Conservation (phyloP, 2,888 invertebrate genomes). For the Drosophila neutralis region DNA sequence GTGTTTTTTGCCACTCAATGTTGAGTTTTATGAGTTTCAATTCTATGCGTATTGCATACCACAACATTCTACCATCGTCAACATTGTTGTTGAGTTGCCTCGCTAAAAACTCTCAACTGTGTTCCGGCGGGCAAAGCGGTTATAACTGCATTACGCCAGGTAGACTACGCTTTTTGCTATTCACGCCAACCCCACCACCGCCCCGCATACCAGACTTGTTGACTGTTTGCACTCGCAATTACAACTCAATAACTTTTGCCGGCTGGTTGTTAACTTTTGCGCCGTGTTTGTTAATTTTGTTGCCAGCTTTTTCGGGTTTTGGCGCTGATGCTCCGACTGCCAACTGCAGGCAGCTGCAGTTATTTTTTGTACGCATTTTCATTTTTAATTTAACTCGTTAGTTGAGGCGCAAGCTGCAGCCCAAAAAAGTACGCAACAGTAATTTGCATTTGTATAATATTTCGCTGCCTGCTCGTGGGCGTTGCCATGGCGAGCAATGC, state of each 20-base stretch:
- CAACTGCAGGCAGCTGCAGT: conserved; percentile 7
- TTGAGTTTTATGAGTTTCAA: conserved; percentile 25
- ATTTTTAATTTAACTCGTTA: conserved; percentile 49
- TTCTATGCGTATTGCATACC: conserved; percentile 8
- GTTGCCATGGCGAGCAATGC: conserved; percentile 44
- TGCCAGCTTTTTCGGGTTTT: conserved; percentile 47
- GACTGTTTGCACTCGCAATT: conserved; percentile 72
- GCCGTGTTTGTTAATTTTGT: conserved; percentile 56
- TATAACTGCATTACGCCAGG: conserved; percentile 77
- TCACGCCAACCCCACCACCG: not conserved
- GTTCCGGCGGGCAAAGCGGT: conserved; percentile 45
- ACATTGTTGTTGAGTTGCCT: conserved; percentile 9
- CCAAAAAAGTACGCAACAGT: conserved; percentile 9
- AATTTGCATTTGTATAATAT: conserved; percentile 44
- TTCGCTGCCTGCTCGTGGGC: conserved; percentile 35
- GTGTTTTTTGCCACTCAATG: conserved; percentile 7
- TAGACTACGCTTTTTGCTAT: conserved; percentile 53
- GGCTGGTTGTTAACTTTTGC: conserved; percentile 64
- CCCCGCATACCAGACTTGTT: conserved; percentile 5
- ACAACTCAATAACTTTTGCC: conserved; percentile 78
- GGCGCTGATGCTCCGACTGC: conserved; percentile 4
- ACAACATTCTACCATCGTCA: conserved; percentile 16
- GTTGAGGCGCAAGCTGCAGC: conserved; percentile 18
- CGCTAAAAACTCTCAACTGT: conserved; percentile 28
- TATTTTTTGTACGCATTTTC: conserved; percentile 25